Conservation (phyloP, 2,888 invertebrate species). For the Matsumyia berberina region DNA sequence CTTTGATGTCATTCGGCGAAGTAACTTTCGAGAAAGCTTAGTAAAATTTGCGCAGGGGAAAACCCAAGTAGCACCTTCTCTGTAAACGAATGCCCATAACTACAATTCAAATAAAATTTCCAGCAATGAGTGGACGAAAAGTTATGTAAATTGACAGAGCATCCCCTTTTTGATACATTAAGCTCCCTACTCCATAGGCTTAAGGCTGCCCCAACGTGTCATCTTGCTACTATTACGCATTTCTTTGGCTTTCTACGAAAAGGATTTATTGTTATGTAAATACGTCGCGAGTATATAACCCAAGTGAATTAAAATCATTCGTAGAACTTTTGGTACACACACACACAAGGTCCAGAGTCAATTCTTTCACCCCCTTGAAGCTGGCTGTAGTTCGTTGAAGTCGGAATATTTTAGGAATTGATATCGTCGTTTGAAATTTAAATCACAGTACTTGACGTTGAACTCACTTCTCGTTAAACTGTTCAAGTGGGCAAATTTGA, state of each 20-base stretch:
- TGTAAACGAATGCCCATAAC: too few species aligned
- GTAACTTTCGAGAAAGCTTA: too few species aligned
- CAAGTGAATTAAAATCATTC: conserved; percentile 15
- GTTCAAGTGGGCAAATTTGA: not conserved
- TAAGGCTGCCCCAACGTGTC: not conserved
- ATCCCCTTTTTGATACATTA: not conserved
- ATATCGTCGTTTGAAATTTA: not conserved
- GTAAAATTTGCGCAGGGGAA: too few species aligned
- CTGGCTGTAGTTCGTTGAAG: not conserved
- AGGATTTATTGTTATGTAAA: conserved; percentile 7
- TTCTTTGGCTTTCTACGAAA: not conserved
- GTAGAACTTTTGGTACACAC: not conserved
- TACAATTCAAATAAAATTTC: too few species aligned
- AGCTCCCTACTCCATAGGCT: not conserved
- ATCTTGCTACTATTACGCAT: not conserved
- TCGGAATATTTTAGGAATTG: not conserved
- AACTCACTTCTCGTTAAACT: not conserved
- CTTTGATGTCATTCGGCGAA: too few species aligned
- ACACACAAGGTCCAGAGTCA: not conserved
- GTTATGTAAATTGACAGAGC: not conserved
- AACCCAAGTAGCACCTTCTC: too few species aligned
- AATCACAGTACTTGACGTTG: conserved; percentile 8
- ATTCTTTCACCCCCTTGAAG: not conserved
- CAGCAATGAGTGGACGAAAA: not conserved
- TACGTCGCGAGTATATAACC: not conserved